Conservation (phyloP, 2,113 vertebrate genomes). For the Callithrix jacchus region DNA sequence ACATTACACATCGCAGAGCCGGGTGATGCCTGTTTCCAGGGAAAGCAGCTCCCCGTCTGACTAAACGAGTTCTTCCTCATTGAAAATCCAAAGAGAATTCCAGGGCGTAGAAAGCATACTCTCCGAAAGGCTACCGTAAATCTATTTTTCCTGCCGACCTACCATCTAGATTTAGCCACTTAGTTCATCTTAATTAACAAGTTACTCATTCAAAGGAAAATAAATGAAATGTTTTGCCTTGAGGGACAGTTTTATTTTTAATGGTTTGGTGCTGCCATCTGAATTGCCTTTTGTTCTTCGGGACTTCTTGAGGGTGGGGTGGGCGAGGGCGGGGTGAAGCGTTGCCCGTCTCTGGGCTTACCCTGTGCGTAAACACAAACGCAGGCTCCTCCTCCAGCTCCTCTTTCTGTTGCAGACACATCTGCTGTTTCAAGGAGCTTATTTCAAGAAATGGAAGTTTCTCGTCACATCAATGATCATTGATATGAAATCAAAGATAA, state of each 20-base stretch:
- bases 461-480: background rate
- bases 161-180: constrained; percentile 78
- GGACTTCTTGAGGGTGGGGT: constrained; percentile 51
- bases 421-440: background rate
- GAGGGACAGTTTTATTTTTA: constrained; percentile 82
- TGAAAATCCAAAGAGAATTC: constrained; percentile 68
- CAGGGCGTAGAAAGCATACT: constrained; percentile 53
- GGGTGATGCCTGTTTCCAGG: background rate
- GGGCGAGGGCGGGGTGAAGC: background rate
- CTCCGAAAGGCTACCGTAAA: constrained; percentile 73
- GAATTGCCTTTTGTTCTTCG: constrained; percentile 78
- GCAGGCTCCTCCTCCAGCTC: background rate
- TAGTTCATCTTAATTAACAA: constrained; percentile 84
- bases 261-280: constrained; percentile 70
- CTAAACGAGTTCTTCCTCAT: constrained; percentile 41
- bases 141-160: constrained; percentile 78
- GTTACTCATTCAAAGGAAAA: constrained; percentile 83
- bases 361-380: background rate
- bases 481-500: no score
- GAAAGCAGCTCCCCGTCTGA: background rate
- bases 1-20: background rate
- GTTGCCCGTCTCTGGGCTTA: background rate
- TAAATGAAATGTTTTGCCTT: constrained; percentile 85
- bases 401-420: background rate
- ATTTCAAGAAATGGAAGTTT: background rate